These are phyloP conservation scores for Colistium nudipinnis DNA, from an alignment of 2,113 vertebrate genomes.

Conservation along the genomic window DNA sequence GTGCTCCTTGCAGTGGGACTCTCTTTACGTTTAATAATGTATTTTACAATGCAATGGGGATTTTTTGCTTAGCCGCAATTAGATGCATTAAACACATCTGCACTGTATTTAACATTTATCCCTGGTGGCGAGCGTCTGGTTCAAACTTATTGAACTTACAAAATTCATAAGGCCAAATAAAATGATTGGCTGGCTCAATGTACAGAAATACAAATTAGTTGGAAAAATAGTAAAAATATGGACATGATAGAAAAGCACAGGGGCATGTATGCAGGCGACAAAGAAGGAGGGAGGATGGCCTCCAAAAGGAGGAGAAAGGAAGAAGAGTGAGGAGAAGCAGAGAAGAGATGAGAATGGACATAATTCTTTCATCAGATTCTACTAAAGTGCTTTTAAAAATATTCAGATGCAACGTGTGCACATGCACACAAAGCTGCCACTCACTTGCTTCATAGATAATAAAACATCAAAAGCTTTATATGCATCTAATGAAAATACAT, in stretches of 20 bases:
- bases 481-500: conserved; percentile 20
- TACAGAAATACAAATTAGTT: neutral
- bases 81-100: no score
- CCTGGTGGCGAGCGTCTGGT: neutral
- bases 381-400: conserved; percentile 20
- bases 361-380: conserved; percentile 26
- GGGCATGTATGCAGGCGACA: neutral
- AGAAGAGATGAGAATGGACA: neutral
- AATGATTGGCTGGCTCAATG: neutral
- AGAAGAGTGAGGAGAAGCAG: neutral
- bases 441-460: neutral
- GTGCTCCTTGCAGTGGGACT: no score
- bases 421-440: conserved; percentile 4
- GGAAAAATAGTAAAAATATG: neutral
- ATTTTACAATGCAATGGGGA: no score
- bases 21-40: no score
- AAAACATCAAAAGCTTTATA: conserved; percentile 54
- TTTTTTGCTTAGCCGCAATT: no score
- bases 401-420: neutral
- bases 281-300: neutral
- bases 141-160: neutral
- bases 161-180: neutral
- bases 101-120: neutral
- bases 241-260: neutral
- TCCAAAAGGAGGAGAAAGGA: neutral